Base-by-base conservation (phyloP, 1,140 invertebrate genomes). In the Hydropsyche tenuis region DNA sequence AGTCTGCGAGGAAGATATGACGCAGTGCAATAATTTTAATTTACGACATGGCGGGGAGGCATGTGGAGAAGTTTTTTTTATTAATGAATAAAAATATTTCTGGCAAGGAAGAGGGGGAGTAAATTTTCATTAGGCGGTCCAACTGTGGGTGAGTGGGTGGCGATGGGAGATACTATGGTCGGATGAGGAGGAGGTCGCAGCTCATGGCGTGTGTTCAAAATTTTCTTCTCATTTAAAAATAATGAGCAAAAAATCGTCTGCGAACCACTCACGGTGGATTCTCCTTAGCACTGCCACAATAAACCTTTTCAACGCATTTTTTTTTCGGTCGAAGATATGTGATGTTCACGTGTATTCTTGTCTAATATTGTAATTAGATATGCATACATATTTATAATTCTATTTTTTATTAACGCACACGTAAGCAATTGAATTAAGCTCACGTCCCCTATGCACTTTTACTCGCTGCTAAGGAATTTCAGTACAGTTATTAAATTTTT, bases 1-100 rank as follows among this genome's bases (percentile, higher is more conserved):
- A 64, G 73, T 64, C 68, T 70, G 63, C 48, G 45, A 62, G 69
- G 65, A 42, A 69, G 48, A 69, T 74, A 73, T 73, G 75, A 63
- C 51, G 73, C 62, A 71, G 63, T 62, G 69, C 73, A 74, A 77
- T 74, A 74, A 74, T 74, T 77, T 77, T 77, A 77, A 77, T 77
- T 77, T 77, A 77, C 73, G 70, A 71, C 66, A 71, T 63, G 71
- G 37, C 62, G 56, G 62, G 64, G 48, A 56, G 65, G 48, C 63
- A 63, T 56, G 69, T 73, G 71, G 56, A 30, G 75, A 71, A 71
- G 64, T 76, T 76, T 75, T 76, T 76, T 60, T 73, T 76, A 66
- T 71, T 71, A 76, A 71, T 73, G 75, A 76, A 76, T 73, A 73
- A 73, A 73, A 73, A 71, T 76, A 76, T 60, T 70, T 76, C 69